Base-by-base conservation (phyloP, 35 echinoderm and acorn worm genomes). In the Stichopus chloronotus region DNA sequence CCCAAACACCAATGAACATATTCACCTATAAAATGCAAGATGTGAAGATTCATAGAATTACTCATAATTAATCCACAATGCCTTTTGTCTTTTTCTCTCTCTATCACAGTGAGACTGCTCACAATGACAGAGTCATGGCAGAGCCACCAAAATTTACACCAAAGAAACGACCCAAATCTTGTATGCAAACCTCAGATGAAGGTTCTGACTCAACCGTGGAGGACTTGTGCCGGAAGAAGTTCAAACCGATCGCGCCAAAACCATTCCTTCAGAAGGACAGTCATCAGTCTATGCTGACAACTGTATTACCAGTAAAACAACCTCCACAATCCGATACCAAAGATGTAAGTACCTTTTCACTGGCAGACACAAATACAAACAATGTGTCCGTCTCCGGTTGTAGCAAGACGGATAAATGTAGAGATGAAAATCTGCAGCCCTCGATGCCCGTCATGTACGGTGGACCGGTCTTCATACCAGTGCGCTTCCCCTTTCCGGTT, bases 231-330 rank as follows among this genome's bases (percentile, higher is more conserved):
- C 87, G 97, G 11, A 99, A 99, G 78, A 99, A 99, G 59, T 99
- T 99, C 91, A 99, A 99, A 95, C 97, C 97, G 7, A 99, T 99
- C 57, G 97, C 97, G 90, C 97, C 97, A 21, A 99, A 99, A 71
- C 97, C 97, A 10, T 90, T 93, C 30, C 92, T 99, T 0, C 93
- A 94, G 72, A 99, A 96, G 61, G 97, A 99, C 71, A 90, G 96
- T 21, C 97, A 99, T 61, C 97, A 99, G 84, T 91, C 97, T 54
- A 93, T 99, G 55, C 84, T 99, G 7, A 91, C 94, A 12, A 91
- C 97, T 53, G 89, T 92, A 7, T 76, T 95, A 12, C 97, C 97
- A 20, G 95, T 99, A 9, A 99, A 99, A 58, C 84, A 93, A 56
- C 55, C 87, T 11, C 65, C 25, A 24, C 59, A 25, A 82, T 58